These are phyloP conservation scores for Danio kyathit DNA, from an alignment of 2,797 vertebrate genomes.

Conservation along the genomic window DNA sequence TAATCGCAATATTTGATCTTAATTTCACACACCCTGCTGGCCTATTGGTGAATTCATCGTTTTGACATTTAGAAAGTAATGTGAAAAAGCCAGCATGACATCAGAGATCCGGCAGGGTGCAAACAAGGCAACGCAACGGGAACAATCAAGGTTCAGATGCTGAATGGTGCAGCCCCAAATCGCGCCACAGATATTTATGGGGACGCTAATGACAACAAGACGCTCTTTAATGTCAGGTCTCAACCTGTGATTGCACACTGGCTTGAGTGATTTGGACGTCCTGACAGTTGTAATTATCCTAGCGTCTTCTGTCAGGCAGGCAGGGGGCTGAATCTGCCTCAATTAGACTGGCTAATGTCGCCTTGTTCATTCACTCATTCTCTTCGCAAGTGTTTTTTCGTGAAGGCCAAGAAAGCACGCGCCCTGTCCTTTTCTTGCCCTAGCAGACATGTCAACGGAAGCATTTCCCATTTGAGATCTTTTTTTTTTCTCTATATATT, in stretches of 20 bases:
- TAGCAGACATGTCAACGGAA: not conserved
- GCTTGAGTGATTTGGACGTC: conserved; percentile 70
- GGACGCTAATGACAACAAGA: conserved; percentile 62
- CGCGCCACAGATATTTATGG: conserved; percentile 57
- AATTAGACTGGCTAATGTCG: conserved; percentile 74
- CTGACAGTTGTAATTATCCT: conserved; percentile 73
- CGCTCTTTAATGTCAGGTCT: conserved; percentile 65
- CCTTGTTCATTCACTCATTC: conserved; percentile 55
- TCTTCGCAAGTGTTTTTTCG: conserved; percentile 16
- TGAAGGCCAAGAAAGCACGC: conserved; percentile 35
- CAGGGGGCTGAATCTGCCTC: conserved; percentile 73
- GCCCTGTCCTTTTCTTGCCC: not conserved
- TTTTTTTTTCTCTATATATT: not conserved
- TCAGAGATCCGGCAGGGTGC: not conserved
- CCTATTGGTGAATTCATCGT: not conserved
- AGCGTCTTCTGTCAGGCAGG: conserved; percentile 66
- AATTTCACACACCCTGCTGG: too few relatives aligned
- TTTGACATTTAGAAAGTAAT: not conserved
- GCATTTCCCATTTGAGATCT: conserved; percentile 2
- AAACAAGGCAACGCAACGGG: conserved; percentile 30
- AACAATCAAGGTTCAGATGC: not conserved
- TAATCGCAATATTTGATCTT: too few relatives aligned
- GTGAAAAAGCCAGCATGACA: conserved; percentile 20
- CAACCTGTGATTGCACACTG: conserved; percentile 66
- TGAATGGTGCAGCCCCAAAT: conserved; percentile 41